phyloP scores from a whole-genome alignment of 2,797 vertebrate species.

The Enoplosus armatus region DNA sequence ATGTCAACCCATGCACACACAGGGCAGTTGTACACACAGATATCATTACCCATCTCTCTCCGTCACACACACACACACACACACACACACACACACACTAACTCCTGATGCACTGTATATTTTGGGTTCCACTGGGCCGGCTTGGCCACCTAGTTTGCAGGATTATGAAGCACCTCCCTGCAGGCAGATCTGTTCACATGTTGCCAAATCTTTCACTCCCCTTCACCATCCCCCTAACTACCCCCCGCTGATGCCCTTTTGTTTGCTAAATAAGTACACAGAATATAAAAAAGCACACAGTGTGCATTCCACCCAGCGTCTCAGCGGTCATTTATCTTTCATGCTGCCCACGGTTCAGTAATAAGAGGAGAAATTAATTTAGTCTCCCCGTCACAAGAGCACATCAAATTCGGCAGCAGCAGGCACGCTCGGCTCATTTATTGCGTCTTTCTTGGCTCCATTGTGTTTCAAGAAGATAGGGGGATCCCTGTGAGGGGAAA shows the following conservation, averaged over 20 bases:
- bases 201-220: slow-evolving; percentile 43
- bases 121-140: slow-evolving; percentile 47
- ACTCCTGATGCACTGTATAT: slow-evolving; percentile 23
- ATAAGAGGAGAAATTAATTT: slow-evolving; percentile 68
- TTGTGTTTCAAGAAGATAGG: slow-evolving; percentile 60
- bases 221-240: slow-evolving; percentile 17
- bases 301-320: slow-evolving; percentile 36
- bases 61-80: background rate
- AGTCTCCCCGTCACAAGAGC: slow-evolving; percentile 47
- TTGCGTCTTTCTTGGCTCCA: slow-evolving; percentile 39
- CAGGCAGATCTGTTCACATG: slow-evolving; percentile 58
- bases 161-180: slow-evolving; percentile 70
- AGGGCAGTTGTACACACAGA: slow-evolving; percentile 15
- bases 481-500: slow-evolving; percentile 25
- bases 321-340: slow-evolving; percentile 67
- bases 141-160: slow-evolving; percentile 64
- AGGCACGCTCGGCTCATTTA: slow-evolving; percentile 38
- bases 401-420: slow-evolving; percentile 49
- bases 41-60: background rate
- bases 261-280: slow-evolving; percentile 66
- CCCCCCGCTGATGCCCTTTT: slow-evolving; percentile 30
- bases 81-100: background rate
- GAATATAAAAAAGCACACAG: slow-evolving; percentile 26
- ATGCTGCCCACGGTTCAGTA: slow-evolving; percentile 35
- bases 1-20: slow-evolving; percentile 25